Percentiles rank a stretch among this genome's conserved stretches.
These are phyloP conservation scores for Ormyrus nitidulus DNA, from an alignment of 2,888 invertebrate genomes.

Conservation along the genomic window DNA sequence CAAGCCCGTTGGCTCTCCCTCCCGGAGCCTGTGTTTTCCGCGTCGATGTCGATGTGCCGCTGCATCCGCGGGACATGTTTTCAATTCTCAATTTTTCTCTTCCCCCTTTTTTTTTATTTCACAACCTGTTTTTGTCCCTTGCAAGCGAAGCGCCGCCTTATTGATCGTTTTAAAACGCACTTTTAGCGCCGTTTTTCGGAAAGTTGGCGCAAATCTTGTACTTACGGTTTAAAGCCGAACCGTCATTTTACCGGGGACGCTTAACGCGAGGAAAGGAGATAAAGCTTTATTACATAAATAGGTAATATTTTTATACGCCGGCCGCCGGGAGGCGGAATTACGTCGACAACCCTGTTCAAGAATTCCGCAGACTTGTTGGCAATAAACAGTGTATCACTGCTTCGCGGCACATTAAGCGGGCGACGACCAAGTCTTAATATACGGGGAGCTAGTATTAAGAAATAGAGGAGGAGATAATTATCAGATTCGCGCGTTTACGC, in stretches of 20 bases:
- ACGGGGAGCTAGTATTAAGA: conserved; percentile 3
- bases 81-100: conserved; percentile 27
- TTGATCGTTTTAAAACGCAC: too few species aligned
- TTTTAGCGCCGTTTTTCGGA: too few species aligned
- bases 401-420: conserved; percentile 64
- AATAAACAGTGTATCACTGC: conserved; percentile 71
- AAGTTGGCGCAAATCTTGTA: too few species aligned
- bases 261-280: conserved; percentile 42
- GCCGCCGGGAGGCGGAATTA: conserved; percentile 27
- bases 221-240: too few species aligned
- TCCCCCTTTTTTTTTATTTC: background rate
- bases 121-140: background rate
- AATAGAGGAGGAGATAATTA: conserved; percentile 18
- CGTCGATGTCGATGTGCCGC: conserved; percentile 17
- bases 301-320: conserved; percentile 45
- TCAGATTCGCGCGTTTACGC: background rate
- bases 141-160: too few species aligned
- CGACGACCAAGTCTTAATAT: background rate
- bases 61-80: conserved; percentile 23
- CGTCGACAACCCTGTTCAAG: conserved; percentile 61
- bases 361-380: conserved; percentile 67
- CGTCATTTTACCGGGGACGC: too few species aligned
- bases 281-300: conserved; percentile 48
- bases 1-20: conserved; percentile 58
- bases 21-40: background rate